Percentiles rank a stretch among this genome's conserved stretches.
phyloP scores from a whole-genome alignment of 2,113 vertebrate species.

The Miniopterus natalensis region DNA sequence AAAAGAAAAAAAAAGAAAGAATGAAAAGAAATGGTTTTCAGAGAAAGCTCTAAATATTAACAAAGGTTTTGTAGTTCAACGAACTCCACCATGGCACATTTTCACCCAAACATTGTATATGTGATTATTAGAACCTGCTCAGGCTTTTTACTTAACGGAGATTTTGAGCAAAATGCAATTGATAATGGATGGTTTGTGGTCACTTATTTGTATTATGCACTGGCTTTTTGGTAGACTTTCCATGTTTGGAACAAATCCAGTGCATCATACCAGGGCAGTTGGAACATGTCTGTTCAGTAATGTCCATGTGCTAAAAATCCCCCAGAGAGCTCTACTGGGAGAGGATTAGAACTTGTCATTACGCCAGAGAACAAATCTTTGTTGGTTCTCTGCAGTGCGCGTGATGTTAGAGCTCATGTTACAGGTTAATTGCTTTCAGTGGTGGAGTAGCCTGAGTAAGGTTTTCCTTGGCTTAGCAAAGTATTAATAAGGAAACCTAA shows the following conservation, averaged over 20 bases:
- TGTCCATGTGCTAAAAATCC: constrained; percentile 78
- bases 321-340: constrained; percentile 71
- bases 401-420: constrained; percentile 77
- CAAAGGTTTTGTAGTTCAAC: neutral
- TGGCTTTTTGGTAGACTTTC: constrained; percentile 48
- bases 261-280: constrained; percentile 71
- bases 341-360: constrained; percentile 79
- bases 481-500: constrained; percentile 75
- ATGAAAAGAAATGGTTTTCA: neutral
- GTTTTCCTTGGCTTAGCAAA: constrained; percentile 79
- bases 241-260: constrained; percentile 71
- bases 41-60: neutral
- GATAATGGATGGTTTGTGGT: neutral
- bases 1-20: neutral
- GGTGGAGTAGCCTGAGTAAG: constrained; percentile 69
- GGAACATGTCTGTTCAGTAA: constrained; percentile 77
- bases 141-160: neutral
- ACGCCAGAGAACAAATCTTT: constrained; percentile 81
- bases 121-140: neutral
- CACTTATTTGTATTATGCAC: neutral
- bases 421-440: constrained; percentile 83
- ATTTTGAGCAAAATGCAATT: neutral
- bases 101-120: neutral
- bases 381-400: constrained; percentile 69
- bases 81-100: neutral